Evolutionary conservation across 1,140 invertebrate genomes (phyloP).

Genomic region (Ostrea edulis): DNA sequence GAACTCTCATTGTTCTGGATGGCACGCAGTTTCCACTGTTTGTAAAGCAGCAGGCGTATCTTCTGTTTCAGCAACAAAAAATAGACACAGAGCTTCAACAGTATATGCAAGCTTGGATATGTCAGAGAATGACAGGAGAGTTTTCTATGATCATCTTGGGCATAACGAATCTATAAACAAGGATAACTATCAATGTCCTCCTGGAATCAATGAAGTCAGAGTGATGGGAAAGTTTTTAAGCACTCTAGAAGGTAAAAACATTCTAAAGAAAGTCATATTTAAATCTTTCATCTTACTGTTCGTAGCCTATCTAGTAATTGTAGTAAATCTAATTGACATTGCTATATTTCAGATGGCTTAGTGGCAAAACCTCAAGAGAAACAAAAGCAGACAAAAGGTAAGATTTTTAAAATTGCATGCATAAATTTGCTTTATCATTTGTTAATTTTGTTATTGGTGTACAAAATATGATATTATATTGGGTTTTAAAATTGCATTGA

Average conservation of each 20-base stretch:
- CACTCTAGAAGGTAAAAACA: conserved; percentile 38
- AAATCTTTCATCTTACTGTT: neutral
- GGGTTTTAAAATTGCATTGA: no score
- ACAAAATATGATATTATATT: no score
- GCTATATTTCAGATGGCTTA: no score
- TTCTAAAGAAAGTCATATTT: no score
- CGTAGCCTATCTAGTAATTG: no score
- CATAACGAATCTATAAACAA: conserved; percentile 54
- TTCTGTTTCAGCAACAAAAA: conserved; percentile 52
- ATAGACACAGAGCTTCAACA: conserved; percentile 53
- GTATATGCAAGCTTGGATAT: conserved; percentile 55
- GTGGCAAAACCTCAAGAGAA: no score
- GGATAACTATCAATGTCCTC: conserved; percentile 53
- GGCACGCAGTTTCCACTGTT: conserved; percentile 54
- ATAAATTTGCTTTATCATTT: no score
- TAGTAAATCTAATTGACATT: no score
- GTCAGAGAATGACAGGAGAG: conserved; percentile 28
- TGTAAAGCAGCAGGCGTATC: conserved; percentile 47
- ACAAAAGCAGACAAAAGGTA: no score
- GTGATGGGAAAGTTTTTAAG: conserved; percentile 52
- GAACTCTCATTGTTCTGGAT: conserved; percentile 50
- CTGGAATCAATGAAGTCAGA: conserved; percentile 26
- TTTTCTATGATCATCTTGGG: conserved; percentile 56
- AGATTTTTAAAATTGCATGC: no score
- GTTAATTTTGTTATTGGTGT: no score